Conservation (phyloP, 1,140 invertebrate genomes). For the Anoplophora glabripennis region DNA sequence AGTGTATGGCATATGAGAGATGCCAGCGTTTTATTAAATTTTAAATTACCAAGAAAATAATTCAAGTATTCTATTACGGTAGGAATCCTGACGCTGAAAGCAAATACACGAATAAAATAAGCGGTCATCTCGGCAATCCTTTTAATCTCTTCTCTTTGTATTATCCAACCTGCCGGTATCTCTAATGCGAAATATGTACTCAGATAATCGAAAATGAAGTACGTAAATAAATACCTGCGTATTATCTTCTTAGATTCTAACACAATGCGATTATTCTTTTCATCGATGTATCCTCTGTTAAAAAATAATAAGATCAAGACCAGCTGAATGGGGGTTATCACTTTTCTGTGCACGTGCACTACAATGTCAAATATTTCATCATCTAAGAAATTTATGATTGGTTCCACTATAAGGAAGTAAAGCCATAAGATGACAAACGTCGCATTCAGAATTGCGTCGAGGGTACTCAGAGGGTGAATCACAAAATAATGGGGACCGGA, state of each 20-base stretch:
- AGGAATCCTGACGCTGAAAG: too few relatives aligned
- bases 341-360: neutral
- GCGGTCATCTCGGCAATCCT: too few relatives aligned
- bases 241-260: constrained; percentile 16
- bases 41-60: too few relatives aligned
- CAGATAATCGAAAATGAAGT: too few relatives aligned
- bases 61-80: too few relatives aligned
- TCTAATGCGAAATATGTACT: too few relatives aligned
- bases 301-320: constrained; percentile 9
- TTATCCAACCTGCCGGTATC: too few relatives aligned
- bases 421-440: constrained; percentile 13
- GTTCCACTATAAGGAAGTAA: too few relatives aligned
- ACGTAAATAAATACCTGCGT: too few relatives aligned
- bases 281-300: constrained; percentile 18
- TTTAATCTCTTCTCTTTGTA: too few relatives aligned
- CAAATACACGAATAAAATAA: too few relatives aligned
- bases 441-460: constrained; percentile 10
- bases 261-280: constrained; percentile 19
- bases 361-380: neutral
- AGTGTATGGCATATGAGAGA: neutral
- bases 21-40: constrained; percentile 11
- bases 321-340: neutral
- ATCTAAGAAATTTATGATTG: neutral
- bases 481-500: constrained; percentile 10
- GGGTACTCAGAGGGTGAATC: constrained; percentile 25